phyloP scores from a whole-genome alignment of 2,888 invertebrate genomes.

The Augiades crinisus region DNA sequence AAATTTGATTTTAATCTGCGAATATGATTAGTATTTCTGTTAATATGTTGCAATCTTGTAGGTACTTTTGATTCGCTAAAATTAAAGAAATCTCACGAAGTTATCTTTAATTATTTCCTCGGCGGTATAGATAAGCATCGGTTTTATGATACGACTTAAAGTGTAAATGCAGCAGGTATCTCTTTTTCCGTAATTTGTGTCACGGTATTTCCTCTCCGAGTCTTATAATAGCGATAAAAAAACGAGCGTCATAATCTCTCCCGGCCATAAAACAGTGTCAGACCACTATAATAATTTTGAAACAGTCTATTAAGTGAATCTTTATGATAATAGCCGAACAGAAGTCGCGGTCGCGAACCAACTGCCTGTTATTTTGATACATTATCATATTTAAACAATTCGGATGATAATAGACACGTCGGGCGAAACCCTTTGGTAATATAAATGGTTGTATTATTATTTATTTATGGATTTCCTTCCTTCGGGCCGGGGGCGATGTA shows the following conservation, averaged over 20 bases:
- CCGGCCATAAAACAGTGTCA: conserved; percentile 66
- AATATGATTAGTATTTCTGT: conserved; percentile 61
- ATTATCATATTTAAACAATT: conserved; percentile 82
- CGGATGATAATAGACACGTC: conserved; percentile 81
- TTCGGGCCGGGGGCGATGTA: conserved; percentile 70
- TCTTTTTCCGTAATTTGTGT: conserved; percentile 41
- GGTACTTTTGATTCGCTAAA: conserved; percentile 44
- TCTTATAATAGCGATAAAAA: conserved; percentile 49
- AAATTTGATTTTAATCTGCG: conserved; percentile 68
- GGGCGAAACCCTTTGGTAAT: conserved; percentile 80
- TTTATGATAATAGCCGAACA: conserved; percentile 78
- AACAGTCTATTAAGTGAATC: conserved; percentile 80
- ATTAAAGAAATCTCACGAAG: conserved; percentile 48
- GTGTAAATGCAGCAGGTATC: conserved; percentile 35
- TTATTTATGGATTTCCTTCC: conserved; percentile 81
- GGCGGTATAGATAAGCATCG: conserved; percentile 44
- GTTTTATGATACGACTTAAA: conserved; percentile 40
- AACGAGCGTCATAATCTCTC: conserved; percentile 58
- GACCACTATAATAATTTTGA: conserved; percentile 74
- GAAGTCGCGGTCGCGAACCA: conserved; percentile 74
- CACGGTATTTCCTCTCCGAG: conserved; percentile 44
- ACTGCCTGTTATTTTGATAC: conserved; percentile 79
- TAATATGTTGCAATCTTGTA: conserved; percentile 49
- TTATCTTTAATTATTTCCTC: conserved; percentile 54
- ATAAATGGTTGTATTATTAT: conserved; percentile 81